Evolutionary conservation across 2,888 invertebrate genomes (phyloP).

Genomic region (Drosophila kanekoi): DNA sequence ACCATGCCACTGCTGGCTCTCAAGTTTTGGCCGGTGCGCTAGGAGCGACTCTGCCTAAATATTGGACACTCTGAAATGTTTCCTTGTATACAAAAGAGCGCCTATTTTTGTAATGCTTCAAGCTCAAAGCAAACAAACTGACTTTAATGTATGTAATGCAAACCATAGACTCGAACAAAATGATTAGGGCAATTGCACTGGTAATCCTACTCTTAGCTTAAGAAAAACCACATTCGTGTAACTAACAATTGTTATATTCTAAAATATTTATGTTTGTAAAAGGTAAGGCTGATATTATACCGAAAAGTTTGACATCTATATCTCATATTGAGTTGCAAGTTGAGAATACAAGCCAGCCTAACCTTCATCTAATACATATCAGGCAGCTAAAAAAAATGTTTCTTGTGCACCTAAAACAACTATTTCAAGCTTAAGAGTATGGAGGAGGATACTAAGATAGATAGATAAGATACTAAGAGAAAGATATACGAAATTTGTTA

Average conservation of each 20-base stretch:
- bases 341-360: neutral
- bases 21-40: conserved; percentile 86
- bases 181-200: conserved; percentile 18
- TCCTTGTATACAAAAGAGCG: conserved; percentile 5
- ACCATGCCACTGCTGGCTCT: conserved; percentile 89
- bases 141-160: conserved; percentile 44
- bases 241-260: neutral
- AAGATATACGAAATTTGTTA: neutral
- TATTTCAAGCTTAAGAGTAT: neutral
- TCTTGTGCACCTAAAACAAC: too few relatives aligned
- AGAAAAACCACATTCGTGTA: conserved; percentile 8
- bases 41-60: conserved; percentile 1
- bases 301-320: neutral
- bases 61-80: neutral
- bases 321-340: too few relatives aligned
- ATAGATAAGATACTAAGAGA: neutral
- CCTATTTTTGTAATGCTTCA: conserved; percentile 45
- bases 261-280: conserved; percentile 5
- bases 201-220: conserved; percentile 18
- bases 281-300: neutral
- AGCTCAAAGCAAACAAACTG: conserved; percentile 47
- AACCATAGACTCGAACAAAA: conserved; percentile 53
- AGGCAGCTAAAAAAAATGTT: conserved; percentile 1
- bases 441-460: neutral
- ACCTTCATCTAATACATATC: conserved; percentile 1